Evolutionary conservation across 2,113 vertebrate genomes (phyloP).

Genomic region (Mastomys natalensis): DNA sequence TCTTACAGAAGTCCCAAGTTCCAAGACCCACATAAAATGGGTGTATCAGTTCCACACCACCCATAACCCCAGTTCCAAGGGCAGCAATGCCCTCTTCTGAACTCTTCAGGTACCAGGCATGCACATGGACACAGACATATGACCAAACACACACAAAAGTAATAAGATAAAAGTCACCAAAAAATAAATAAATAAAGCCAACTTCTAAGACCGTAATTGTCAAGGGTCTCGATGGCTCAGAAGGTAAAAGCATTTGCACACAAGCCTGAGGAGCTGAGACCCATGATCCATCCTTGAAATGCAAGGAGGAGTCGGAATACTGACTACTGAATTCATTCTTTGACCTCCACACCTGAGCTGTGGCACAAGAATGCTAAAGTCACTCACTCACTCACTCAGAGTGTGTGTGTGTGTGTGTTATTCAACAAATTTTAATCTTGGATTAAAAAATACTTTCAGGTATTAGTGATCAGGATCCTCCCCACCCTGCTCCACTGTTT

Average conservation of each 20-base stretch:
- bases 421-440: background rate
- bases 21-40: background rate
- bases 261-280: background rate
- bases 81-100: too few relatives aligned
- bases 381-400: background rate
- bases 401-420: too few relatives aligned
- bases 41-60: background rate
- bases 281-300: background rate
- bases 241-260: background rate
- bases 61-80: background rate
- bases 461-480: background rate
- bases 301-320: background rate
- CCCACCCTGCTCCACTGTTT: too few relatives aligned
- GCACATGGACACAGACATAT: background rate
- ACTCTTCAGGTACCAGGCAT: background rate
- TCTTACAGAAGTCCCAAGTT: background rate
- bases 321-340: background rate
- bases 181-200: background rate
- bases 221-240: background rate
- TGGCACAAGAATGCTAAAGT: background rate
- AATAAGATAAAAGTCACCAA: background rate
- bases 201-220: background rate
- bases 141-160: background rate
- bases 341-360: background rate
- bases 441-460: background rate